These are phyloP conservation scores for Microctenopoma steveboyesi DNA, from an alignment of 2,797 vertebrate genomes.

Conservation along the genomic window DNA sequence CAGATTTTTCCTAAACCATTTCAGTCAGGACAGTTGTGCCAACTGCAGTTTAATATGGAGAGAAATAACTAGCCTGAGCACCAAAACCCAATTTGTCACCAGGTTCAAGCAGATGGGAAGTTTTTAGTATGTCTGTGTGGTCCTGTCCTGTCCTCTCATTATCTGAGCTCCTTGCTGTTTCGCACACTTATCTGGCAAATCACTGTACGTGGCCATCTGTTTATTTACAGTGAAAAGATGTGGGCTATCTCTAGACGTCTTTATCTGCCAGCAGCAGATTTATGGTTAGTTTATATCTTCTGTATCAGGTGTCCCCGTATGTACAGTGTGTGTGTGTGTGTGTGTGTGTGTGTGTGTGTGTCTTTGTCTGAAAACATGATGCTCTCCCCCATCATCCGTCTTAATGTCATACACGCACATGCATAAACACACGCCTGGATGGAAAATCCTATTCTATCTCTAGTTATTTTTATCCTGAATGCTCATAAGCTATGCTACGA, in stretches of 20 bases:
- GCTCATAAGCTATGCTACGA: conserved; percentile 52
- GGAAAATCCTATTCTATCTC: conserved; percentile 30
- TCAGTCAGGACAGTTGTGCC: conserved; percentile 47
- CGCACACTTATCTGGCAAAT: conserved; percentile 24
- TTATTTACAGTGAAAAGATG: conserved; percentile 43
- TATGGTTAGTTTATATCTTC: conserved; percentile 20
- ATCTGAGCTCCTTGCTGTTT: conserved; percentile 36
- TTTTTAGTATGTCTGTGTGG: conserved; percentile 41
- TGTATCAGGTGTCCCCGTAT: neutral
- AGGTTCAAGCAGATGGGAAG: conserved; percentile 57
- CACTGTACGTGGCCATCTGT: conserved; percentile 41
- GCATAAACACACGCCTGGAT: conserved; percentile 31
- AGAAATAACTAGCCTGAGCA: conserved; percentile 54
- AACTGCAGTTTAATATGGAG: conserved; percentile 48
- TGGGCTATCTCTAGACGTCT: conserved; percentile 21
- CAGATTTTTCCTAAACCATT: conserved; percentile 68
- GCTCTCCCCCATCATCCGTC: conserved; percentile 19
- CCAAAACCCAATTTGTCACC: conserved; percentile 64
- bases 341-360: conserved; percentile 17
- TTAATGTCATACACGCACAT: conserved; percentile 27
- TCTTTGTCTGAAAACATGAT: conserved; percentile 43
- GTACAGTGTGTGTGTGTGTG: conserved; percentile 6
- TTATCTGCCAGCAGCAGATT: conserved; percentile 32
- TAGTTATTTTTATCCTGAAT: conserved; percentile 74
- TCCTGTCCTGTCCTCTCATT: conserved; percentile 32